Conservation (phyloP, 2,888 invertebrate species). For the Catocala fraxini region DNA sequence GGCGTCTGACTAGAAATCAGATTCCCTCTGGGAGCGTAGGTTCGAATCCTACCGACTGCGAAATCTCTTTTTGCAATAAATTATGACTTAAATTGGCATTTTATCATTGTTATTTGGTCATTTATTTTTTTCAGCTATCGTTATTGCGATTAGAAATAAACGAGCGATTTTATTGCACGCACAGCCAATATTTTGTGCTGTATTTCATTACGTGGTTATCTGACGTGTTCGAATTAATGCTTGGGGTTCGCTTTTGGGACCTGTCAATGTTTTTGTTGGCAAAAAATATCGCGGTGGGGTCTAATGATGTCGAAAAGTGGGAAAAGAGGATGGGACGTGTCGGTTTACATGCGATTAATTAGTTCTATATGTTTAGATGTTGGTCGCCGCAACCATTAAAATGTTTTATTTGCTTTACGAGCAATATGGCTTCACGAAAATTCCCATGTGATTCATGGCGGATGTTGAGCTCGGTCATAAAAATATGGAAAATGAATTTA, state of each 20-base stretch:
- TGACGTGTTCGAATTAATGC: constrained; percentile 35
- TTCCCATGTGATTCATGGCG: constrained; percentile 59
- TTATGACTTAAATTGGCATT: constrained; percentile 37
- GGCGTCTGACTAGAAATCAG: constrained; percentile 96
- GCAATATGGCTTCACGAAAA: constrained; percentile 46
- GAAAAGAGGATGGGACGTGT: constrained; percentile 23
- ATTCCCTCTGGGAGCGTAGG: constrained; percentile 97
- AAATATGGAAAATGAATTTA: constrained; percentile 34
- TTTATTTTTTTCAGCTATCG: constrained; percentile 50
- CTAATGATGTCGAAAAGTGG: constrained; percentile 57
- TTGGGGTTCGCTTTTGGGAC: constrained; percentile 38
- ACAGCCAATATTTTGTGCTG: constrained; percentile 47
- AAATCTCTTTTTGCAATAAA: constrained; percentile 45
- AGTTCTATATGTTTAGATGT: constrained; percentile 54
- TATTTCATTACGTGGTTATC: constrained; percentile 43
- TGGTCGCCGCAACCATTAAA: constrained; percentile 49
- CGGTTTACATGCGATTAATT: constrained; percentile 63
- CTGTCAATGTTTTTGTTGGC: constrained; percentile 36
- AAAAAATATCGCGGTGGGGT: constrained; percentile 42
- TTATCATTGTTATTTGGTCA: constrained; percentile 50
- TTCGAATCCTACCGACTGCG: constrained; percentile 96
- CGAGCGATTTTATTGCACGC: constrained; percentile 58
- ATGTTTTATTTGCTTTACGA: constrained; percentile 54
- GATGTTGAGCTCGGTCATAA: constrained; percentile 51
- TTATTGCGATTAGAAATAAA: constrained; percentile 47